A percentile compares a stretch with the other conserved stretches of the same genome.
Evolutionary conservation across 1,140 invertebrate species (phyloP).

Genomic region (Hylaeus volcanicus): DNA sequence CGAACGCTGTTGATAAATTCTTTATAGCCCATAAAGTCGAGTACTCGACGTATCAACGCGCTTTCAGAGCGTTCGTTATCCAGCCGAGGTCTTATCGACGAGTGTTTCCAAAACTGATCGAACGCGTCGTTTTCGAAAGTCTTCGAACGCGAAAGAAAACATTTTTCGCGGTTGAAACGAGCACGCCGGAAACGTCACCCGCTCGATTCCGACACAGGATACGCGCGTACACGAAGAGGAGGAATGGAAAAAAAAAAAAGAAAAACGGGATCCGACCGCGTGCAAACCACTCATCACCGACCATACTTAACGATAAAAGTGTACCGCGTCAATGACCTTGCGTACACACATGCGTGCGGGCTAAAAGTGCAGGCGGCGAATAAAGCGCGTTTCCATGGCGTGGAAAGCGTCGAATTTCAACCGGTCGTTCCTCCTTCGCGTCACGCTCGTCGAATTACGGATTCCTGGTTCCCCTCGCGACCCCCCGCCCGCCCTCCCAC

Average conservation of each 20-base stretch:
- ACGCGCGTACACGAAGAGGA: constrained; percentile 8
- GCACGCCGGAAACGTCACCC: background rate
- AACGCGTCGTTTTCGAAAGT: too few relatives aligned
- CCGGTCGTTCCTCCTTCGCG: constrained; percentile 14
- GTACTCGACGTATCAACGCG: too few relatives aligned
- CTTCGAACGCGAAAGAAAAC: background rate
- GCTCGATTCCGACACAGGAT: constrained; percentile 42
- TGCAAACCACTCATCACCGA: constrained; percentile 64
- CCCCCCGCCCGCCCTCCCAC: too few relatives aligned
- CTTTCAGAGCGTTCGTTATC: too few relatives aligned
- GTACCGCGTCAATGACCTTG: constrained; percentile 80
- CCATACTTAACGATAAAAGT: constrained; percentile 79
- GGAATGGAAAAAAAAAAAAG: constrained; percentile 39
- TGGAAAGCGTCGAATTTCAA: constrained; percentile 52
- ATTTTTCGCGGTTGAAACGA: background rate
- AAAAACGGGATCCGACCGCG: constrained; percentile 68
- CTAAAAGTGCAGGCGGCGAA: constrained; percentile 70
- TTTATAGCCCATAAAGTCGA: too few relatives aligned
- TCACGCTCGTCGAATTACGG: constrained; percentile 60
- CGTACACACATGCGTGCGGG: constrained; percentile 68
- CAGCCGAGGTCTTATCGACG: too few relatives aligned
- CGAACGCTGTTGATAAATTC: too few relatives aligned
- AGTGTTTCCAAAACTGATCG: too few relatives aligned
- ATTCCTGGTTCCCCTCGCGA: constrained; percentile 15
- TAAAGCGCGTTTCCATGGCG: constrained; percentile 56